Base-by-base conservation (phyloP, 1,140 invertebrate genomes). In the Atta colombica region DNA sequence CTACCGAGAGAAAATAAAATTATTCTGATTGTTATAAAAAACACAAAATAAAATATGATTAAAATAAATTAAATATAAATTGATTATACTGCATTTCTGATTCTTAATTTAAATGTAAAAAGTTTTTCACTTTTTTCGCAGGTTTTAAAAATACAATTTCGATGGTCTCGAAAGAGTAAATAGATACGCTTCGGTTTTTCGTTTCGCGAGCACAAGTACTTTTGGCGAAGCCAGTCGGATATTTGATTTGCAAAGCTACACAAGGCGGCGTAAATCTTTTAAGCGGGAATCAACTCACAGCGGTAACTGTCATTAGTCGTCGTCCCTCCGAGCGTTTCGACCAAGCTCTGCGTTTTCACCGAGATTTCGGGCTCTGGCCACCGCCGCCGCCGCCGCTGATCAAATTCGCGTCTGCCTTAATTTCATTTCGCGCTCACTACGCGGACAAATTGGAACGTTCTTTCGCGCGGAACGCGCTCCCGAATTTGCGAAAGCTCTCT, bases 391-490 rank as follows among this genome's bases (percentile, higher is more conserved):
- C 77, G 31, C 49, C 77, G 88, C 72, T 77, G 84, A 86, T 74
- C 61, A 86, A 88, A 90, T 90, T 90, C 85, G 31, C 65, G 58
- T 86, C 77, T 35, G 68, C 63, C 65, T 88, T 85, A 77, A 88
- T 90, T 85, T 63, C 71, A 87, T 87, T 87, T 86, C 82, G 53
- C 72, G 72, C 84, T 85, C 82, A 69, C 81, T 58, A 85, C 72
- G 81, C 72, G 71, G 53, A 63, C 65, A 85, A 87, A 87, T 87
- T 87, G 86, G 72, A 87, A 14, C 60, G 82, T 81, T 69, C 69
- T 85, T 77, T 87, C 72, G 82, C 84, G 74, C 82, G 82, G 63
- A 87, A 87, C 80, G 63, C 80, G 66, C 51, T 58, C 28, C 51
- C 86, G 31, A 63, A 72, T 72, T 74, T 25, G 53, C 39, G 68